Base-by-base conservation (phyloP, 1,140 invertebrate species). In the Drosophila miranda region DNA sequence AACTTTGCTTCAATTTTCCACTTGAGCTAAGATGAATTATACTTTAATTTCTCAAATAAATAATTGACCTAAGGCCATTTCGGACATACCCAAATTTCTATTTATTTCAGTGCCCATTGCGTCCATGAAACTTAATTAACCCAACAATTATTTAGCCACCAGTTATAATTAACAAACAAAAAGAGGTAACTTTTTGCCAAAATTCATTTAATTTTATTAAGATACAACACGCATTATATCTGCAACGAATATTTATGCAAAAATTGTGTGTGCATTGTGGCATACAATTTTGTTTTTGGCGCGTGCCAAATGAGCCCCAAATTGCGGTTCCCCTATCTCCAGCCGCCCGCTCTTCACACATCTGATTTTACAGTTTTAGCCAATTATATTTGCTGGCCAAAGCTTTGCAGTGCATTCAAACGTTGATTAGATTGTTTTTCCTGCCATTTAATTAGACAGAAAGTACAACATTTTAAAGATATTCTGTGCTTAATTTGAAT, bases 51-150 rank as follows among this genome's bases (percentile, higher is more conserved):
- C 14, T 21, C 4, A 16, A 19, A 14, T 19, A 14, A 19, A 7
- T 19, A 46, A 46, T 1, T 21, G 0, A 2, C 3, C 3, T 1
- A 16, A 41, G 23, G 6, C 19, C 19, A 11, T 54, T 14, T 34
- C 4, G 4, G 9, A 34, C 19, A 16, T 14, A 6, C 3, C 1
- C 34, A 38, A 38, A 13, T 38, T 21, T 5, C 13, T 19, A 23
- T 34, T n/a, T 38, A 26, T 28, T 41, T 44, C 7, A 14, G 8
- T n/a, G 9, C 38, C 23, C 1, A 14, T 46, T 23, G 28, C 1
- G 6, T 19, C 26, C 51, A 59, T 66, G 48, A 57, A 79, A 63
- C 62, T 68, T 84, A 83, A 83, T 83, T 75, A 79, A 62, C 56
- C 57, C 50, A 62, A 79, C 54, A 48, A 42, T 50, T 19, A 34